Base-by-base conservation (phyloP, 1,140 invertebrate species). In the Meloidogyne hapla region DNA sequence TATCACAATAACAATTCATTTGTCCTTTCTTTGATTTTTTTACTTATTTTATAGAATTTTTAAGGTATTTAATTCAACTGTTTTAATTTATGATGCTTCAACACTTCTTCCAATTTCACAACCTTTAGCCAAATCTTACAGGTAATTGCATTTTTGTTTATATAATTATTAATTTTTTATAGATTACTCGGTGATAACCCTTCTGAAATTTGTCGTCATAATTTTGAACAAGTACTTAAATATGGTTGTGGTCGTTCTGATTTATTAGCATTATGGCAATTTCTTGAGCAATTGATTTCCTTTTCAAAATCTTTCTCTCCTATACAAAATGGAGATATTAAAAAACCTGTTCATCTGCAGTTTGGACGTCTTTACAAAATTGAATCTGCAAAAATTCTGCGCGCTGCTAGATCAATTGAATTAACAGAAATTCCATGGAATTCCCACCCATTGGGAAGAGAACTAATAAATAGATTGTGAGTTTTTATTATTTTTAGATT, bases 201-300 rank as follows among this genome's bases (percentile, higher is more conserved):
- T 28, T 56, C 73, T 21, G 76, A 74, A 26, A 65, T 77, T 26
- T 77, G 76, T 77, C 71, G 76, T 23, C 74, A 77, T 40, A 77
- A 77, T 33, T 62, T 66, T 25, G 76, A 77, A 56, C 75, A 76
- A 48, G 76, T 68, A 25, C n/a, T 62, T 8, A 45, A 66, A 33
- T 68, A 42, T 23, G 42, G 38, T 8, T 66, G 61, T 10, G 23
- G 18, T 3, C 48, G 72, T 23, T 62, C 62, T 33, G 76, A 77
- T 77, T 69, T 77, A 10, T 18, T 77, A 61, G 40, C 40, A 12
- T n/a, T 78, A n/a, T 77, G 76, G 76, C 38, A 68, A 77, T 62
- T 77, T 28, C 74, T 77, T 2, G 76, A 77, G 26, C 76, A 77
- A 45, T 77, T 56, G n/a, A 56, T 56, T 56, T 56, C 48, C 6